Conservation (phyloP, 2,888 invertebrate genomes). For the Nomada ruficornis region DNA sequence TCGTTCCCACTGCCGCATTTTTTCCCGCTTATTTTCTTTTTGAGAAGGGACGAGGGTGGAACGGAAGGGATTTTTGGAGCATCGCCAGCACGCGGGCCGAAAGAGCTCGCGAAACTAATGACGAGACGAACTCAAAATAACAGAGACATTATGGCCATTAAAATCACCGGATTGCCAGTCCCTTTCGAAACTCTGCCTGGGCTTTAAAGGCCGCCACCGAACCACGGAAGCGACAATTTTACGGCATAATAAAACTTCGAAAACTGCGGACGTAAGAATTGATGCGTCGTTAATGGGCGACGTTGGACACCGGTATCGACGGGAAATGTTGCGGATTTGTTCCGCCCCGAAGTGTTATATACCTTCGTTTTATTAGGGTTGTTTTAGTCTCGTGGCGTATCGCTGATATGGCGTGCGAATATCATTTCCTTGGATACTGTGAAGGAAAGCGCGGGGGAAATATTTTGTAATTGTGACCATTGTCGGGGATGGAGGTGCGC, state of each 20-base stretch:
- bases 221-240: conserved; percentile 50
- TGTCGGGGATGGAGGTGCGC: not conserved
- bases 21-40: no score
- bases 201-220: conserved; percentile 49
- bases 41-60: not conserved
- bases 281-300: conserved; percentile 49
- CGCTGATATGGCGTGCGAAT: not conserved
- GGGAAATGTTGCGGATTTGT: conserved; percentile 12
- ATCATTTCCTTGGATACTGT: not conserved
- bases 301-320: not conserved
- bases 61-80: conserved; percentile 38
- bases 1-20: conserved; percentile 1
- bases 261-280: conserved; percentile 41
- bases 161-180: conserved; percentile 49
- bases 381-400: not conserved
- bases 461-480: not conserved
- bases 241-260: conserved; percentile 54
- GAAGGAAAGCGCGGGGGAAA: not conserved
- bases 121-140: conserved; percentile 63
- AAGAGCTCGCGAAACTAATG: conserved; percentile 62
- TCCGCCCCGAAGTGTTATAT: not conserved
- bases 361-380: conserved; percentile 7
- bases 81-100: conserved; percentile 45
- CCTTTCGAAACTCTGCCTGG: conserved; percentile 36
- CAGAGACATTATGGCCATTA: conserved; percentile 63